Percentiles rank a stretch among this genome's conserved stretches.
phyloP scores from a whole-genome alignment of 2,797 vertebrate species.

The Silurus lanzhouensis region DNA sequence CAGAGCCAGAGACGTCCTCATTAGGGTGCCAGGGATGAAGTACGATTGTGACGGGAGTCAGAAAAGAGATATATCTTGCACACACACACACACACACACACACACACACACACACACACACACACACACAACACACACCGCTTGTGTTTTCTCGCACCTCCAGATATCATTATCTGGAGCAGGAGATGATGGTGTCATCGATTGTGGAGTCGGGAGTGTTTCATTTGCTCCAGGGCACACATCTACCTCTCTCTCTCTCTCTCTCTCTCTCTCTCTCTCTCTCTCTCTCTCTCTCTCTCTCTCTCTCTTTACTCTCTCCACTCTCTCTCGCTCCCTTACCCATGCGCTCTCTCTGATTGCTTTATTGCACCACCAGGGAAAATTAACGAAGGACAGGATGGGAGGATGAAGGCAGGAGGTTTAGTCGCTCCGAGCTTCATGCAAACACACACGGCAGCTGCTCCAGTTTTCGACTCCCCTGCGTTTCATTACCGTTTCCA shows the following conservation, averaged over 20 bases:
- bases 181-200: slow-evolving; percentile 57
- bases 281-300: background rate
- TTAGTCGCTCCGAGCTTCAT: slow-evolving; percentile 23
- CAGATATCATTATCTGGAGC: slow-evolving; percentile 57
- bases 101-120: slow-evolving; percentile 7
- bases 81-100: slow-evolving; percentile 6
- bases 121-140: slow-evolving; percentile 4
- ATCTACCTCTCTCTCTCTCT: slow-evolving; percentile 39
- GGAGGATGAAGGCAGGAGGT: slow-evolving; percentile 30
- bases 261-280: background rate
- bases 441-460: slow-evolving; percentile 49
- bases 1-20: slow-evolving; percentile 42
- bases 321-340: background rate
- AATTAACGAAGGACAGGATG: slow-evolving; percentile 46
- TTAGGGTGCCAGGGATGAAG: slow-evolving; percentile 45
- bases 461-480: slow-evolving; percentile 43
- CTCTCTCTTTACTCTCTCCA: background rate
- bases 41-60: slow-evolving; percentile 38
- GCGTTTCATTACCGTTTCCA: slow-evolving; percentile 31
- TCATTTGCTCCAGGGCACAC: slow-evolving; percentile 53
- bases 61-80: slow-evolving; percentile 32
- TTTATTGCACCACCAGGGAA: slow-evolving; percentile 49
- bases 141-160: slow-evolving; percentile 43
- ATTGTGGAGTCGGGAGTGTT: slow-evolving; percentile 56
- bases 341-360: slow-evolving; percentile 22